Percentiles rank a stretch among this genome's conserved stretches.
phyloP scores from a whole-genome alignment of 2,113 vertebrate genomes.

The human region DNA sequence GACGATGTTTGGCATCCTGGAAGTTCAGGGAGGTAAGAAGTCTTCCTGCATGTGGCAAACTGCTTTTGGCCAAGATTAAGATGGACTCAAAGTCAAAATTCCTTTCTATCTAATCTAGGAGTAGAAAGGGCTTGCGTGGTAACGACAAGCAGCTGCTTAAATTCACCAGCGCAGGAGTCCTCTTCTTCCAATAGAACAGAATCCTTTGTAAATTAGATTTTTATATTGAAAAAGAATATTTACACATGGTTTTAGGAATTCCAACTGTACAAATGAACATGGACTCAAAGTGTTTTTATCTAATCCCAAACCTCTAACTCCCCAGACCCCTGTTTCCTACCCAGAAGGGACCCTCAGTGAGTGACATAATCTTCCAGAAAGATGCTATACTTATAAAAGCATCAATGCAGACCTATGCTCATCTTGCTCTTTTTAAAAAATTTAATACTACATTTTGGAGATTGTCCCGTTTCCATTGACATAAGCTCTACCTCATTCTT shows the following conservation, averaged over 20 bases:
- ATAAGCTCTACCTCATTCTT: background rate
- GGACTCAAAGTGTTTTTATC: background rate
- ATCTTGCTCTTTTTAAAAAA: background rate
- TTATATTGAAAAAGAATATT: background rate
- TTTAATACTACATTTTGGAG: background rate
- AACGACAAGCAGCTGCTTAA: background rate
- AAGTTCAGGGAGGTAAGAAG: background rate
- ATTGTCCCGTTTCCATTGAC: background rate
- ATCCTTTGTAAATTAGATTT: background rate
- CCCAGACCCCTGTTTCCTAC: background rate
- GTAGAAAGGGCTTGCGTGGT: background rate
- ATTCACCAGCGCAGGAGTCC: background rate
- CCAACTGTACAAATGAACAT: background rate
- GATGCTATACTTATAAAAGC: background rate
- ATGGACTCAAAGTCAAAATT: background rate
- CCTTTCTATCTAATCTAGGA: background rate
- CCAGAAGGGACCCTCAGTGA: background rate
- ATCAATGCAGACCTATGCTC: background rate
- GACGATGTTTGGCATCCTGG: accelerated
- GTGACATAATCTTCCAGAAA: background rate
- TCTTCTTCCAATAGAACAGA: background rate
- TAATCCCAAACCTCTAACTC: background rate
- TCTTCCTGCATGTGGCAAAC: background rate
- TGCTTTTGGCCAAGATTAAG: background rate
- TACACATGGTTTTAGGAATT: background rate